phyloP scores from a whole-genome alignment of 2,113 vertebrate species.

The Taurulus bubalis region DNA sequence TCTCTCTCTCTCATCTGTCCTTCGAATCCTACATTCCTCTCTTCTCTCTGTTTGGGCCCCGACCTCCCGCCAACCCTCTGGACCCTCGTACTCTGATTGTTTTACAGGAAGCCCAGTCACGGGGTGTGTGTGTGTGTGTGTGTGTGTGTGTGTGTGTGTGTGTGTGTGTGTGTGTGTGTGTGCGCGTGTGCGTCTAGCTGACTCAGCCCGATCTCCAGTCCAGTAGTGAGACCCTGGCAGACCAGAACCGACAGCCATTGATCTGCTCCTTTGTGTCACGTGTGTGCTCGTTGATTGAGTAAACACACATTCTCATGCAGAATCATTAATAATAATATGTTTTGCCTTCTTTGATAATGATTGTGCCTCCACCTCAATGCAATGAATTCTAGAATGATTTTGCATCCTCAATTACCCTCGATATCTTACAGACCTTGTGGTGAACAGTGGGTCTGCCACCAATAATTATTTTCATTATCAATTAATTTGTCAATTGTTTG shows the following conservation, averaged over 20 bases:
- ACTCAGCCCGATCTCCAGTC: constrained; percentile 76
- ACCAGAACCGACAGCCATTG: constrained; percentile 54
- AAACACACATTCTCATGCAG: background rate
- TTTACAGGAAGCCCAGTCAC: constrained; percentile 75
- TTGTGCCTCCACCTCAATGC: background rate
- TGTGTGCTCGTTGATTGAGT: constrained; percentile 17
- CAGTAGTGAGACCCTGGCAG: constrained; percentile 72
- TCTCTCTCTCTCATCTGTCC: constrained; percentile 41
- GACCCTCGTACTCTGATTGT: constrained; percentile 70
- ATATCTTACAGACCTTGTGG: background rate
- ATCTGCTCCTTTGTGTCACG: constrained; percentile 54
- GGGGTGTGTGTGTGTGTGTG: constrained; percentile 50
- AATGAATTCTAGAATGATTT: background rate
- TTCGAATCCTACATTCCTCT: constrained; percentile 55
- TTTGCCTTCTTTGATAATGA: background rate
- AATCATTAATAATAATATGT: background rate
- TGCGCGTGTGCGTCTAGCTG: constrained; percentile 50
- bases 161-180: constrained; percentile 9
- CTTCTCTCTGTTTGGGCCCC: constrained; percentile 28
- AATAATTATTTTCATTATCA: background rate
- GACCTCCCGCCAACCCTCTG: constrained; percentile 46
- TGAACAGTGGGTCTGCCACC: background rate
- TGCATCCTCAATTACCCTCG: background rate
- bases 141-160: constrained; percentile 20
- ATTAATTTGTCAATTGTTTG: background rate